Conservation (phyloP, 2,888 invertebrate genomes). For the Stenolophus ochropezus region DNA sequence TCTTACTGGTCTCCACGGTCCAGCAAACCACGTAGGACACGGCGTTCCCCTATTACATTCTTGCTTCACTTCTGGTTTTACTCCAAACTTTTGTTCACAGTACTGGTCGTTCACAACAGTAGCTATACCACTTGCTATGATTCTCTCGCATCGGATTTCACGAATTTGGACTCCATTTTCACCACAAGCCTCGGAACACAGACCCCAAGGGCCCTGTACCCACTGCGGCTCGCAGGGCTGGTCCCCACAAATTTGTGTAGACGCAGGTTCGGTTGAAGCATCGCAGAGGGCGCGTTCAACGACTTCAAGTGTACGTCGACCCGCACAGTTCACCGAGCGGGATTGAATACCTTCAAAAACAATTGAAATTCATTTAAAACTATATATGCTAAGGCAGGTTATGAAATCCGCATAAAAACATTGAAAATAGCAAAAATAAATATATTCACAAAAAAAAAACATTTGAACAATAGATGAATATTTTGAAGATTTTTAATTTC, state of each 20-base stretch:
- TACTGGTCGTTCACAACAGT: constrained; percentile 84
- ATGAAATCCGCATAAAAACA: too few species aligned
- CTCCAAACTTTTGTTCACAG: constrained; percentile 81
- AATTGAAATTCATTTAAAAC: too few species aligned
- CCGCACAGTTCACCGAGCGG: constrained; percentile 87
- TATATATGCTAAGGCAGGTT: too few species aligned
- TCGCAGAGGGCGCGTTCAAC: constrained; percentile 89
- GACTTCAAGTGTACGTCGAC: constrained; percentile 81
- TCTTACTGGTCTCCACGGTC: constrained; percentile 92
- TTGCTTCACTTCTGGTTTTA: constrained; percentile 81
- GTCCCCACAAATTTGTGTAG: constrained; percentile 82
- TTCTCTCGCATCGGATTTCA: constrained; percentile 86
- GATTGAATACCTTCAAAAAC: constrained; percentile 80
- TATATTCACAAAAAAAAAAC: too few species aligned
- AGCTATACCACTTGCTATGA: constrained; percentile 78
- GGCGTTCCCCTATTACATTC: constrained; percentile 85
- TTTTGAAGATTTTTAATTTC: too few species aligned
- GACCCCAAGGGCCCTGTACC: constrained; percentile 86
- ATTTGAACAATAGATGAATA: too few species aligned
- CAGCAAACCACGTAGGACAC: constrained; percentile 91
- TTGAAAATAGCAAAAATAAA: too few species aligned
- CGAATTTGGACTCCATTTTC: constrained; percentile 82
- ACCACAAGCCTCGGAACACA: constrained; percentile 90
- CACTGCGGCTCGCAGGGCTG: constrained; percentile 88
- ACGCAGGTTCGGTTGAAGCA: constrained; percentile 81